phyloP scores from a whole-genome alignment of 30 jellyfish, hydroid and myxozoan species.

The Cassiopea xamachana region DNA sequence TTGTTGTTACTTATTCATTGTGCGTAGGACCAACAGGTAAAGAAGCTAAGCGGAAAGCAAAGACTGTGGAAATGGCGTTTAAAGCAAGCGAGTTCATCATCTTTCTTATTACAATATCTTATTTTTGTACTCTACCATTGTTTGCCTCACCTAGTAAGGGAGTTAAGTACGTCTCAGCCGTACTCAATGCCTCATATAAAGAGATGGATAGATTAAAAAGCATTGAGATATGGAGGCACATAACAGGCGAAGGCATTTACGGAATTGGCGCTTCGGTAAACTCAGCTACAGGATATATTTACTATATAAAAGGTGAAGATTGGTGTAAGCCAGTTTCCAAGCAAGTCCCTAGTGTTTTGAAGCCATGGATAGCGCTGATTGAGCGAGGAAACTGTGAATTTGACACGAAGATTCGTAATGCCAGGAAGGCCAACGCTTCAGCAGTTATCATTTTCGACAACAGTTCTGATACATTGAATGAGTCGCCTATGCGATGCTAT shows the following conservation, averaged over 20 bases:
- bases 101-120: constrained; percentile 4
- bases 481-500: constrained; percentile 22
- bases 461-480: constrained; percentile 13
- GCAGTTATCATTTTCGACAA: constrained; percentile 84
- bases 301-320: constrained; percentile 18
- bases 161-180: constrained; percentile 23
- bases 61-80: constrained; percentile 13
- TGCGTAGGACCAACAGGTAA: constrained; percentile 16
- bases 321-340: constrained; percentile 63
- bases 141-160: background rate
- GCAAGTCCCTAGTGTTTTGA: background rate
- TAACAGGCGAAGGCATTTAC: constrained; percentile 49
- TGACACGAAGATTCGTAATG: constrained; percentile 67
- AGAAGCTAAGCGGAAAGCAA: background rate
- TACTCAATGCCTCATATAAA: constrained; percentile 69
- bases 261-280: constrained; percentile 62
- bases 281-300: constrained; percentile 58
- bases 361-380: constrained; percentile 91
- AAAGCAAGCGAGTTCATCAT: background rate
- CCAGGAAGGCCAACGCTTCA: constrained; percentile 83
- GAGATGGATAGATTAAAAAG: constrained; percentile 17
- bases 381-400: constrained; percentile 80
- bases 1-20: constrained; percentile 30
- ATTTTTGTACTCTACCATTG: constrained; percentile 1
- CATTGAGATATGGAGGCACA: constrained; percentile 35